Evolutionary conservation across 2,113 vertebrate species (phyloP).

Genomic region (Chitala chitala): DNA sequence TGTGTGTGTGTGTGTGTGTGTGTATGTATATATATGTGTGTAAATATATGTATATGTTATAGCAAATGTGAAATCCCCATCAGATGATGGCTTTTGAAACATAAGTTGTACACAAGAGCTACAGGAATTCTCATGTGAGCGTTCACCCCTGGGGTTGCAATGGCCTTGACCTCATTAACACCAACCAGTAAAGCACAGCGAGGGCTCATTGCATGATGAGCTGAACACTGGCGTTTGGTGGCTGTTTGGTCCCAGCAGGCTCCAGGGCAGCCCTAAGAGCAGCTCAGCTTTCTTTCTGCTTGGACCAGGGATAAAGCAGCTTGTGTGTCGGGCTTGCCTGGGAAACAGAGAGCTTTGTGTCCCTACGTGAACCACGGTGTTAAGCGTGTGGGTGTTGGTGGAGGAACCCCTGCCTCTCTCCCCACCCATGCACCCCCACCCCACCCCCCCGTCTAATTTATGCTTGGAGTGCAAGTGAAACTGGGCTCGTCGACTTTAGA

Average conservation of each 20-base stretch:
- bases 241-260: not conserved
- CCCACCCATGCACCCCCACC: not conserved
- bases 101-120: no score
- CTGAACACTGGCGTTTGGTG: not conserved
- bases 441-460: no score
- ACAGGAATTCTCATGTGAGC: not conserved
- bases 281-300: not conserved
- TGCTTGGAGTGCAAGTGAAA: not conserved
- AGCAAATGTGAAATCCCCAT: no score
- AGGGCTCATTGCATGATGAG: not conserved
- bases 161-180: not conserved
- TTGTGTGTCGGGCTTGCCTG: not conserved
- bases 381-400: not conserved
- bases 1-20: no score
- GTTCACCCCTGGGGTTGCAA: not conserved
- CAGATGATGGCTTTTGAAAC: no score
- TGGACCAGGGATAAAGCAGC: constrained; percentile 1
- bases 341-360: not conserved
- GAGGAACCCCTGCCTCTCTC: not conserved
- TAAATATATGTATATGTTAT: no score
- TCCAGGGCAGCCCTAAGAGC: not conserved
- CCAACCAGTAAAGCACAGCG: not conserved
- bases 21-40: no score
- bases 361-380: not conserved
- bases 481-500: not conserved